phyloP scores from a whole-genome alignment of 2,888 invertebrate species.

The Aricia artaxerxes region DNA sequence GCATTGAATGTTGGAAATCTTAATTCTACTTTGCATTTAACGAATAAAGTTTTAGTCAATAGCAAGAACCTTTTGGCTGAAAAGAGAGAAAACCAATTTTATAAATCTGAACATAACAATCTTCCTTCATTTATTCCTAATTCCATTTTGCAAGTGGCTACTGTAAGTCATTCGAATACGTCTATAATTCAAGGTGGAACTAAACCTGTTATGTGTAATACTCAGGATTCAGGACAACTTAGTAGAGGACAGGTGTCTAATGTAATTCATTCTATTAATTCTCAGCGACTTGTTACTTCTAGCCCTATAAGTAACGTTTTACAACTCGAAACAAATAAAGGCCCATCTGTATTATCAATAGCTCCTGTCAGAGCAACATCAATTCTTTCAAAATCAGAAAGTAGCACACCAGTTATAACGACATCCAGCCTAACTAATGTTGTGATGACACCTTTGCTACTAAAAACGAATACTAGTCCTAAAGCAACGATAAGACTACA shows the following conservation, averaged over 20 bases:
- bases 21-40: slow-evolving; percentile 60
- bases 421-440: slow-evolving; percentile 61
- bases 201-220: slow-evolving; percentile 59
- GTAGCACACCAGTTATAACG: slow-evolving; percentile 54
- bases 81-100: slow-evolving; percentile 59
- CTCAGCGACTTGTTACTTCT: slow-evolving; percentile 62
- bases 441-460: slow-evolving; percentile 62
- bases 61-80: slow-evolving; percentile 59
- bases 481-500: slow-evolving; percentile 54
- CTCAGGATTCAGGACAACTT: slow-evolving; percentile 57
- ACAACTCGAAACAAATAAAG: slow-evolving; percentile 63
- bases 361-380: slow-evolving; percentile 61
- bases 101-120: slow-evolving; percentile 62
- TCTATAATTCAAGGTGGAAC: slow-evolving; percentile 62
- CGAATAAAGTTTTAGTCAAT: slow-evolving; percentile 66
- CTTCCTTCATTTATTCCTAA: slow-evolving; percentile 52
- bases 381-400: slow-evolving; percentile 61
- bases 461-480: slow-evolving; percentile 55
- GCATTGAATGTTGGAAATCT: slow-evolving; percentile 62
- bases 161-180: slow-evolving; percentile 55
- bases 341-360: slow-evolving; percentile 66
- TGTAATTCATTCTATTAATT: slow-evolving; percentile 66
- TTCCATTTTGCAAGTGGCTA: slow-evolving; percentile 67
- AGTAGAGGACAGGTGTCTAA: slow-evolving; percentile 61
- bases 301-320: slow-evolving; percentile 59